A percentile compares a stretch with the other conserved stretches of the same genome.
Conservation (phyloP, 2,113 vertebrate species). For the Rattus norvegicus region DNA sequence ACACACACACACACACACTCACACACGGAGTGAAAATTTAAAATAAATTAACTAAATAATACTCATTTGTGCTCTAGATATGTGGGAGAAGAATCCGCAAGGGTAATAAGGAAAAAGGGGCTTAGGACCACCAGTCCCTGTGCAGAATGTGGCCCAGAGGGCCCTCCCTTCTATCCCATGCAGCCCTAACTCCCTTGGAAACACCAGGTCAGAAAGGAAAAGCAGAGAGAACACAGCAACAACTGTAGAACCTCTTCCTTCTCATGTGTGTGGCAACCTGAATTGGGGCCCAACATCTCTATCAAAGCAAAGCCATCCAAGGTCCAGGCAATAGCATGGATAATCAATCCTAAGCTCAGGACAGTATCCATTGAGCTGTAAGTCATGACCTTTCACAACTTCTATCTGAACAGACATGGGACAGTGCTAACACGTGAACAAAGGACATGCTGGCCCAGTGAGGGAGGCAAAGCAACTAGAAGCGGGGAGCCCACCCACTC, state of each 20-base stretch:
- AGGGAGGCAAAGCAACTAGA: neutral
- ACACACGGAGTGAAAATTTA: neutral
- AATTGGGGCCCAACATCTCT: neutral
- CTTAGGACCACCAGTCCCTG: neutral
- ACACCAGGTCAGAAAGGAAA: neutral
- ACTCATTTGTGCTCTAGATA: neutral
- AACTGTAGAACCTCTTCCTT: neutral
- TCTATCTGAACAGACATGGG: constrained; percentile 6
- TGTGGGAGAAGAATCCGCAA: neutral
- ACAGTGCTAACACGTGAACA: neutral
- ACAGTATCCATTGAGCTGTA: neutral
- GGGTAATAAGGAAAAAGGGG: neutral
- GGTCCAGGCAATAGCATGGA: neutral
- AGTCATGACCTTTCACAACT: constrained; percentile 26
- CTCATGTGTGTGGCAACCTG: neutral
- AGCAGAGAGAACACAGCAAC: neutral
- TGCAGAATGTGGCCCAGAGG: neutral
- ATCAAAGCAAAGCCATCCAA: neutral
- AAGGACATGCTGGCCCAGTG: neutral
- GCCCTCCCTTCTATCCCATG: neutral
- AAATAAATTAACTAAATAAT: neutral
- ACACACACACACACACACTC: neutral
- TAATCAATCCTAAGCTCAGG: neutral
- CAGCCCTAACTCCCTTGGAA: neutral
- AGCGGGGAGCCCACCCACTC: neutral